phyloP scores from a whole-genome alignment of 2,113 vertebrate species.

The Misgurnus mizolepis region DNA sequence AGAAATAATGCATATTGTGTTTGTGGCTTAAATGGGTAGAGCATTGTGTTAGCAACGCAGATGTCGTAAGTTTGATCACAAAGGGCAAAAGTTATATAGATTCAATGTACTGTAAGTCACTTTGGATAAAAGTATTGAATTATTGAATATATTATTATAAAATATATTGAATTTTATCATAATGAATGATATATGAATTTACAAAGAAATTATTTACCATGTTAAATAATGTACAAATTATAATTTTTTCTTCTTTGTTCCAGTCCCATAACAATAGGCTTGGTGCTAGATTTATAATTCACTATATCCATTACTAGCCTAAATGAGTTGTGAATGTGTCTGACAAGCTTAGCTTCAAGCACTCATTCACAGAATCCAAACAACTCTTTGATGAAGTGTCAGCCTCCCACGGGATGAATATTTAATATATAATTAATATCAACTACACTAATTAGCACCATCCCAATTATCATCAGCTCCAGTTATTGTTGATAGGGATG shows the following conservation, averaged over 20 bases:
- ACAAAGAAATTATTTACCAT: too few species aligned
- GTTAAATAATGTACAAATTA: too few species aligned
- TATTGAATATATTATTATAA: too few species aligned
- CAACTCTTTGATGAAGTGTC: not conserved
- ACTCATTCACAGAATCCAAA: conserved; percentile 4
- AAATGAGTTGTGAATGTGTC: conserved; percentile 3
- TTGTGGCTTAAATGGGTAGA: too few species aligned
- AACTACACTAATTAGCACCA: not conserved
- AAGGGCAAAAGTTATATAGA: too few species aligned
- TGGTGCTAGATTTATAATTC: conserved; percentile 23
- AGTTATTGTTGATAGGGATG: not conserved
- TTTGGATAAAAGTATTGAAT: too few species aligned
- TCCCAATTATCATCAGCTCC: not conserved
- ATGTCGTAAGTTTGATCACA: too few species aligned
- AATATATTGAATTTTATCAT: too few species aligned
- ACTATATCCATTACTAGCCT: conserved; percentile 19
- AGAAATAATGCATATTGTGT: too few species aligned
- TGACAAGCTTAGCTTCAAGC: conserved; percentile 10
- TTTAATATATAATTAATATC: not conserved
- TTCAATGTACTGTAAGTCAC: too few species aligned
- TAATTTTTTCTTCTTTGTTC: not conserved
- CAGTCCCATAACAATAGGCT: not conserved
- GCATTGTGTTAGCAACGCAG: too few species aligned
- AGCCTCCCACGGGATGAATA: not conserved
- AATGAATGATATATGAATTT: too few species aligned